phyloP scores from a whole-genome alignment of 2,113 vertebrate species.

The Hemiscyllium ocellatum region DNA sequence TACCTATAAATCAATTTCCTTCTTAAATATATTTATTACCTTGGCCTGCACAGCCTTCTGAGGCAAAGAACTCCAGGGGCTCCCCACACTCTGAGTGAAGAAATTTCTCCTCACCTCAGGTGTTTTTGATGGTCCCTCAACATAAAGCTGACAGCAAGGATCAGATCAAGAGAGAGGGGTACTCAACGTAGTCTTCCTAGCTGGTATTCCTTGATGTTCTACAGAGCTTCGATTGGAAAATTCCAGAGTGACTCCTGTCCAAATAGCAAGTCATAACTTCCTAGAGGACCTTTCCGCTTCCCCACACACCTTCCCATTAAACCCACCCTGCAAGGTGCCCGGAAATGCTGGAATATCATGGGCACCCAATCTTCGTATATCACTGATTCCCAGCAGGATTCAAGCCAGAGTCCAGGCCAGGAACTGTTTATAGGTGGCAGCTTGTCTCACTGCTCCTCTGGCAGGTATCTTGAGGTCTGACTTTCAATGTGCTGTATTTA shows the following conservation, averaged over 20 bases:
- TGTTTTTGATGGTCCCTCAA: not conserved
- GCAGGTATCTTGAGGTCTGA: not conserved
- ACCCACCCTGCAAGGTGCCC: not conserved
- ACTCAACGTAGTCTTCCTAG: not conserved
- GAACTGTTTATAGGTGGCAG: not conserved
- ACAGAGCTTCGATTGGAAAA: not conserved
- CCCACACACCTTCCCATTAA: not conserved
- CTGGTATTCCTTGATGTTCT: not conserved
- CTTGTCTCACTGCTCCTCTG: not conserved
- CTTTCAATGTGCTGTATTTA: not conserved
- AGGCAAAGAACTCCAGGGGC: no score
- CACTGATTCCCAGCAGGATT: not conserved
- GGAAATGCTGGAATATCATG: not conserved
- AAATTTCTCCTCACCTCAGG: no score
- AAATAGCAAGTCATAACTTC: not conserved
- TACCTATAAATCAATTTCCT: no score
- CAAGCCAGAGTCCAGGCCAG: not conserved
- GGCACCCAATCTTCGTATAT: not conserved
- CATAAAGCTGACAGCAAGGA: not conserved
- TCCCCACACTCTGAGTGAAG: no score
- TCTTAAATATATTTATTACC: no score
- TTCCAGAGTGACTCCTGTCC: not conserved
- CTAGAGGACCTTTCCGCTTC: not conserved
- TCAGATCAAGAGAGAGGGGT: not conserved
- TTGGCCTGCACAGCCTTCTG: no score